Percentiles rank a stretch among this genome's conserved stretches.
phyloP scores from a whole-genome alignment of 2,888 invertebrate genomes.

The Eubasilissa splendida region DNA sequence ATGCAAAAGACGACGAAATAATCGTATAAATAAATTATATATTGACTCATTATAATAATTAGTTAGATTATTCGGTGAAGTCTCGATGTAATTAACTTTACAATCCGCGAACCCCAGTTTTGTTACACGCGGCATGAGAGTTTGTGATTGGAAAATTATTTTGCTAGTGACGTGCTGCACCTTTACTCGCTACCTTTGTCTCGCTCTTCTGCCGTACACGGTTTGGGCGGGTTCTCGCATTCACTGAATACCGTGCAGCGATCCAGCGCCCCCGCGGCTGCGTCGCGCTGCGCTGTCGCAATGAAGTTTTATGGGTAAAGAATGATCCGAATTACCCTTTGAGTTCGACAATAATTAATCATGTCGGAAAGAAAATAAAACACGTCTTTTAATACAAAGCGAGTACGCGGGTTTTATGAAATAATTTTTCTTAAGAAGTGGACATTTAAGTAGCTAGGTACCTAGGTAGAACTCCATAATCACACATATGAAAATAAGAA shows the following conservation, averaged over 20 bases:
- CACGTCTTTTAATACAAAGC: not conserved
- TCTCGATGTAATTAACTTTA: no score
- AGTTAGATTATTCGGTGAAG: no score
- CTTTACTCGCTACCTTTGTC: not conserved
- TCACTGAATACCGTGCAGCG: slow-evolving; percentile 7
- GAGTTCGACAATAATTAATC: slow-evolving; percentile 14
- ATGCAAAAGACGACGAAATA: no score
- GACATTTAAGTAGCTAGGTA: no score
- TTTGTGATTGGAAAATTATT: not conserved
- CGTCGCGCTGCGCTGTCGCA: slow-evolving; percentile 1
- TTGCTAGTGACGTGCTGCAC: not conserved
- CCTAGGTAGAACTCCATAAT: no score
- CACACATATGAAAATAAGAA: no score
- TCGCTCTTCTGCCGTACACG: slow-evolving; percentile 25
- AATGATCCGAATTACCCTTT: slow-evolving; percentile 27
- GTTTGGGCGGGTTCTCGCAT: slow-evolving; percentile 33
- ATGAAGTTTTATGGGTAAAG: slow-evolving; percentile 1
- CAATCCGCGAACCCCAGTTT: no score
- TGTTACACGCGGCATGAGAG: no score
- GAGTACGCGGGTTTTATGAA: no score
- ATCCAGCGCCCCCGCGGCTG: not conserved
- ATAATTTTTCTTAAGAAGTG: no score
- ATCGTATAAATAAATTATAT: no score
- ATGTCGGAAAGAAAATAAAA: slow-evolving; percentile 9
- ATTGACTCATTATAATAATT: no score